Evolutionary conservation across 53 echinoderm and acorn worm genomes (phyloP).

Genomic region (Antedon mediterranea): DNA sequence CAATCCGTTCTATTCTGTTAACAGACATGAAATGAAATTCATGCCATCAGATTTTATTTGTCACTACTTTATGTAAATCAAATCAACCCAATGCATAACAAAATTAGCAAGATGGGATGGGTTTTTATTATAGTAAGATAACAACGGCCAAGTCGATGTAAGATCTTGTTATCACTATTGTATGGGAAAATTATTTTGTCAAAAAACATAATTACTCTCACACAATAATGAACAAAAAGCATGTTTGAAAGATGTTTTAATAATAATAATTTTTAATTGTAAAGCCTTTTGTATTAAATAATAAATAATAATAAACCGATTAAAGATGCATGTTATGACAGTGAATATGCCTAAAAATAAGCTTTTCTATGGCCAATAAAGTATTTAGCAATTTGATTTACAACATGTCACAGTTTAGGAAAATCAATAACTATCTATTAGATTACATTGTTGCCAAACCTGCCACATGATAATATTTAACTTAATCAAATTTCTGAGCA

Average conservation of each 20-base stretch:
- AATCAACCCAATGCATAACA: background rate
- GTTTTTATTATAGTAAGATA: background rate
- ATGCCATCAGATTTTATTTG: background rate
- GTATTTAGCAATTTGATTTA: conserved; percentile 1
- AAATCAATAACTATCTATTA: background rate
- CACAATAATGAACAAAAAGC: too few species aligned
- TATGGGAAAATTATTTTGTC: background rate
- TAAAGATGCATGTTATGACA: background rate
- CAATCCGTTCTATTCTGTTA: too few species aligned
- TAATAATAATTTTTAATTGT: too few species aligned
- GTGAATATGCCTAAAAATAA: background rate
- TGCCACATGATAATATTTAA: background rate
- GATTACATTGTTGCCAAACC: background rate
- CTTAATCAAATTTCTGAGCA: background rate
- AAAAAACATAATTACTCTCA: too few species aligned
- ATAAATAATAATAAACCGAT: background rate
- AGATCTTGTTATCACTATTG: background rate
- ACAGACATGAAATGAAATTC: background rate
- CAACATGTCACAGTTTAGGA: background rate
- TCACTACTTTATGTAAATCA: background rate
- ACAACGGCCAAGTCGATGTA: background rate
- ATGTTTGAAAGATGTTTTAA: too few species aligned
- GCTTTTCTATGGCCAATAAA: background rate
- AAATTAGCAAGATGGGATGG: conserved; percentile 1
- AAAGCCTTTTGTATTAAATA: too few species aligned